These are phyloP conservation scores for Plagiodera versicolora DNA, from an alignment of 2,888 invertebrate species.

Conservation along the genomic window DNA sequence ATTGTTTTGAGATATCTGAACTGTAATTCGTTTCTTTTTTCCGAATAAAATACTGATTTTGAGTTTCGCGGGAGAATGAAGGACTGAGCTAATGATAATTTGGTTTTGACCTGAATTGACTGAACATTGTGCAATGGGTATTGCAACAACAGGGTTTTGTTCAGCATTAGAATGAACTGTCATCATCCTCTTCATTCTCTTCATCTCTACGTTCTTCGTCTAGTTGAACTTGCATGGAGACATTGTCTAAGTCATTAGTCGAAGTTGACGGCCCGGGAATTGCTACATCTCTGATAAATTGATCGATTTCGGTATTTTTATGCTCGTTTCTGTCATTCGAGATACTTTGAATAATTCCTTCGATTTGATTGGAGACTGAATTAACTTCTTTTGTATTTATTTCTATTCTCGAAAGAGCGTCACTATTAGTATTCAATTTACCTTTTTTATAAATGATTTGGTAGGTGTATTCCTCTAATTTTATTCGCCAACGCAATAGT, in stretches of 20 bases:
- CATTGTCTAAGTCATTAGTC: neutral
- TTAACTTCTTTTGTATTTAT: neutral
- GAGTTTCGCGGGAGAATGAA: constrained; percentile 22
- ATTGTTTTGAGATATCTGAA: too few relatives aligned
- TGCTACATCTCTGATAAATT: neutral
- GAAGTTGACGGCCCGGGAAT: neutral
- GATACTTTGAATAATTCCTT: neutral
- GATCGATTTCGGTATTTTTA: neutral
- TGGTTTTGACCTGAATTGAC: constrained; percentile 28
- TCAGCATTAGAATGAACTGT: constrained; percentile 20
- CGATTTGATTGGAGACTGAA: neutral
- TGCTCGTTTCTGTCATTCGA: neutral
- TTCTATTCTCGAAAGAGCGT: constrained; percentile 1
- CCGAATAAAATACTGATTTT: too few relatives aligned
- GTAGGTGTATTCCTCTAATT: neutral
- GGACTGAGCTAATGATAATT: constrained; percentile 19
- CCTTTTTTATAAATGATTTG: constrained; percentile 6
- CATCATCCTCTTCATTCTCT: neutral
- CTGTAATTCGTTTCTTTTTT: too few relatives aligned
- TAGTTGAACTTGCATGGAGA: constrained; percentile 2
- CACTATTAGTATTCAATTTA: constrained; percentile 2
- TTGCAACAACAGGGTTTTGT: constrained; percentile 17
- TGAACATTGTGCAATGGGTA: constrained; percentile 19
- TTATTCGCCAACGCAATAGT: neutral
- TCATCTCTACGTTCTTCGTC: neutral